Base-by-base conservation (phyloP, 1,140 invertebrate genomes). In the Drosophila ercepeae region DNA sequence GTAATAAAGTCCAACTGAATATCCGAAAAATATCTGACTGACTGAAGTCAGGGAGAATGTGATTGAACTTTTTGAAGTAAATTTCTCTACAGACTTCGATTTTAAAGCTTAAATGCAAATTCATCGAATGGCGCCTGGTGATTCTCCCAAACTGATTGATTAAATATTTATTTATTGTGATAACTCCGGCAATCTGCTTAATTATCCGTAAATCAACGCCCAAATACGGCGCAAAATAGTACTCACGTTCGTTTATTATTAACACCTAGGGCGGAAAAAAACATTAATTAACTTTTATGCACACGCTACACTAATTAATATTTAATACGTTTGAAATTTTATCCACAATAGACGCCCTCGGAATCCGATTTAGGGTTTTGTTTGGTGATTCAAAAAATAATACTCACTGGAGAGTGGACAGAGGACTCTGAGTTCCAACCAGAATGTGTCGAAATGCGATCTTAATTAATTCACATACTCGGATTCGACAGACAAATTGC, bases 241-340 rank as follows among this genome's bases (percentile, higher is more conserved):
- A 58, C 78, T 60, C 65, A 83, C 36, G 41, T 45, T 69, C 63
- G 73, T 76, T 69, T 65, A 79, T 73, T 69, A 86, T 86, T 86
- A 77, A 70, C 81, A 81, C 81, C 81, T 63, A 74, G 57, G 77
- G 82, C 82, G 82, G 67, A 67, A 88, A 88, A 86, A 69, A 79
- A 63, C 73, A 69, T 67, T 81, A 88, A 86, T 86, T 88, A 81
- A 75, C 45, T 67, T 55, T 58, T 59, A 82, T 88, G 61, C 60
- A 86, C 81, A 86, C 64, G 69, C 76, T 68, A 75, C 36, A 58
- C 59, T 81, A 88, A 86, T 86, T 86, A 88, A 77, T 74, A 68
- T 75, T 82, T 82, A 82, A 88, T 88, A 64, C 65, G 55, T 64
- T 64, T 77, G 41, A 77, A 77, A 77, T 63, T 69, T 54, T 69